Base-by-base conservation (phyloP, 2,797 vertebrate species). In the Varecia variegata region DNA sequence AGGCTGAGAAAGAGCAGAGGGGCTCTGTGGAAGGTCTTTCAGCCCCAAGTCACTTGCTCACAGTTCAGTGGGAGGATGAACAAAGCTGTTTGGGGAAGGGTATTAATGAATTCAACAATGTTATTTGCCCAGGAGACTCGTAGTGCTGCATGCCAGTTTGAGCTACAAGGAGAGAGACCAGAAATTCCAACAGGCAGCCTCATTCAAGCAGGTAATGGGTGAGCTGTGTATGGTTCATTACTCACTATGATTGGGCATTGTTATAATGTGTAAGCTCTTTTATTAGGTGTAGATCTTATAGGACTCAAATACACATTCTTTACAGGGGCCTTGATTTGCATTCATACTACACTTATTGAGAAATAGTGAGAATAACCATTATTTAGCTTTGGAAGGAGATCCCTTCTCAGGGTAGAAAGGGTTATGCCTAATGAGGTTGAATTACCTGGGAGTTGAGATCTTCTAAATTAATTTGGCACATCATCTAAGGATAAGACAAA, bases 1-100 rank as follows among this genome's bases (percentile, higher is more conserved):
- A 98, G 95, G 88, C 88, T 95, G 85, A 93, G 82, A 95, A 97
- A 96, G 38, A 97, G 97, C 91, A 94, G 92, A 96, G 95, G 85
- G 97, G 43, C 14, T 94, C 81, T 88, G 76, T n/a, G 96, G 96
- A 98, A 98, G 95, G 97, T 96, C 76, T 81, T 96, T 93, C 52
- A 74, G 21, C 65, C 87, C 91, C 95, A 95, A 54, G 88, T 95
- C 14, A 97, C 96, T 97, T 97, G 30, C 32, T 97, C 73, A 91
- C 11, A 67, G 80, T 62, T 92, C 14, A 94, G 56, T 58, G 0
- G 0, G 35, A 95, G 76, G 96, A 98, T 82, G 40, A 76, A 74
- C 67, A 95, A 97, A 13, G 9, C 17, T 35, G 60, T 92, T 62
- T 60, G 13, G 45, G 65, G 54, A 62, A 30, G 1, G 14, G 54